Conservation (phyloP, 2,113 vertebrate genomes). For the Labeo rohita region DNA sequence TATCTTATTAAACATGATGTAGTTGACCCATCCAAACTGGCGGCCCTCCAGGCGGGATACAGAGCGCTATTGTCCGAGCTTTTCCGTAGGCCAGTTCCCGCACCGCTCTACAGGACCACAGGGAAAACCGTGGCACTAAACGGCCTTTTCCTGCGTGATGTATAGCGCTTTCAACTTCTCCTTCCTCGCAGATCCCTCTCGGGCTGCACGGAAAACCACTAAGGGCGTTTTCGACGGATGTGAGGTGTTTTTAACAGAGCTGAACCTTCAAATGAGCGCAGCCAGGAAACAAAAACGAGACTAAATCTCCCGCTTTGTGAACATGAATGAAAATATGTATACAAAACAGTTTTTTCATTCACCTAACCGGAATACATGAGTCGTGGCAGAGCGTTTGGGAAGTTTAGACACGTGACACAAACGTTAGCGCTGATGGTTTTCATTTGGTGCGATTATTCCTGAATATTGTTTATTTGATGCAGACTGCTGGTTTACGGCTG, state of each 20-base stretch:
- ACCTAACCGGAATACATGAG: neutral
- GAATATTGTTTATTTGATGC: constrained; percentile 18
- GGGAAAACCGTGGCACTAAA: constrained; percentile 48
- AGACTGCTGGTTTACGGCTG: neutral
- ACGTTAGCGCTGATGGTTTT: neutral
- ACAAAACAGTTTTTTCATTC: neutral
- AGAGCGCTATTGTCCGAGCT: constrained; percentile 49
- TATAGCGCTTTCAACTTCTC: constrained; percentile 28
- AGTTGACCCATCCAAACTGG: constrained; percentile 42
- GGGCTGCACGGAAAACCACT: constrained; percentile 1
- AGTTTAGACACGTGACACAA: neutral
- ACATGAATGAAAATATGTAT: neutral
- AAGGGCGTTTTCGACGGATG: neutral
- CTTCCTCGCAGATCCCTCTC: neutral
- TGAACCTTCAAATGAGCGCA: neutral
- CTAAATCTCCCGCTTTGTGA: neutral
- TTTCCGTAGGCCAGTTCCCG: constrained; percentile 22
- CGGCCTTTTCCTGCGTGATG: constrained; percentile 51
- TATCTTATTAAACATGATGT: constrained; percentile 31
- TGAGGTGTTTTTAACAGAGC: neutral
- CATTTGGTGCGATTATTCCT: neutral
- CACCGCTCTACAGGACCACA: constrained; percentile 43
- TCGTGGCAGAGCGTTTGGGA: neutral
- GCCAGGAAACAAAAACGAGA: neutral
- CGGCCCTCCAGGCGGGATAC: constrained; percentile 46